Evolutionary conservation across 2,113 vertebrate genomes (phyloP), one percentile per base, ranked within the genome.

Genomic region (Phalacrocorax aristotelis): DNA sequence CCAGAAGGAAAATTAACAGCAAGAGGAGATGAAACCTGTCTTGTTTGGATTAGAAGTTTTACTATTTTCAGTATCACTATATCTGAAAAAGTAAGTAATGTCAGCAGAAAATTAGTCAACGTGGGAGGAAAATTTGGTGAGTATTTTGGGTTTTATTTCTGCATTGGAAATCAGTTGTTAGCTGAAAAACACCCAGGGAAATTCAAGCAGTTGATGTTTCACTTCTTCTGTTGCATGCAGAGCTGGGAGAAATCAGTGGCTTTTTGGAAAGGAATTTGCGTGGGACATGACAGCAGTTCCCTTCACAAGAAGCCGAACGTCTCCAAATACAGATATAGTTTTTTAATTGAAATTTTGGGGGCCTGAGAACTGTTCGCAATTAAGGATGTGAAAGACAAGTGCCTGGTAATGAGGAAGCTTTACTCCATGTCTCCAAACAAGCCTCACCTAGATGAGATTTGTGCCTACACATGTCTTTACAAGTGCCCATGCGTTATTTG

Each of bases 1-100:
- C 13, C 65, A 95, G 86, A 87, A 94, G 18, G 40, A 83, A 95
- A 92, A 87, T 72, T 77, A 79, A n/a, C 26, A 76, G 77, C 15
- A 69, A 89, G 46, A 84, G 72, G 44, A 76, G 74, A 26, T 27
- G 58, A 89, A 95, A 89, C 69, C 74, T 93, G 78, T 82, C 83
- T 85, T 87, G 74, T 93, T 77, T 87, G 78, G 77, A 94, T 95
- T 91, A 93, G 54, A 91, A 95, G 36, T 95, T 95, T 51, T 70
- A 42, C 91, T 96, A 89, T 93, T 96, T 94, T 89, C 89, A 87
- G 80, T 95, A 44, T 76, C 52, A 38, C 66, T 89, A 87, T n/a
- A 95, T 94, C 81, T 65, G 74, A 79, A 84, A 92, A 78, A 79
- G 52, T 58, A 84, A 61, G 69, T 52, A 49, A 30, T 29, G 48